Evolutionary conservation across 1,140 invertebrate genomes (phyloP).

Genomic region (Papilio polytes): DNA sequence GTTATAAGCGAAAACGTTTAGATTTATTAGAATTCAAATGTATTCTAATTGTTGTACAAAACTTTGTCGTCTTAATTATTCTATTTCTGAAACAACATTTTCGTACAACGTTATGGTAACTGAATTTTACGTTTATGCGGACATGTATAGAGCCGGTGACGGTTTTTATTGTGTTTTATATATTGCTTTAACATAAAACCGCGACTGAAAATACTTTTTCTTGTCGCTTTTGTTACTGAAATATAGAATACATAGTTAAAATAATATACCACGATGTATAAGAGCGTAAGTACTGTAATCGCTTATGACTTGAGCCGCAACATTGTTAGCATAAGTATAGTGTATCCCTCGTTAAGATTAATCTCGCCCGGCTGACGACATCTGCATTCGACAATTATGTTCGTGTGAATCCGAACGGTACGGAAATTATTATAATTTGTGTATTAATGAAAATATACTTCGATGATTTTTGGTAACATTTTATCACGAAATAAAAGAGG

Average conservation of each 20-base stretch:
- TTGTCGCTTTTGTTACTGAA: no score
- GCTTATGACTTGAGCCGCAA: slow-evolving; percentile 47
- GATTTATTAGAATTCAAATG: neutral
- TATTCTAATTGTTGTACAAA: no score
- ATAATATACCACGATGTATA: no score
- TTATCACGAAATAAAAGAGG: neutral
- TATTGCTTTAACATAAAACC: neutral
- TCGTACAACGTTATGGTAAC: no score
- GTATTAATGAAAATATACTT: slow-evolving; percentile 22
- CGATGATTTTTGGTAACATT: neutral
- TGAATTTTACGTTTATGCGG: no score
- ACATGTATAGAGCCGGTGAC: no score
- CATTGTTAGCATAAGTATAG: slow-evolving; percentile 67
- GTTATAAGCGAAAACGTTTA: slow-evolving; percentile 18
- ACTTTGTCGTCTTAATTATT: no score
- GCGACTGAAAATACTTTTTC: neutral
- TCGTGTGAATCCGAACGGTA: slow-evolving; percentile 41
- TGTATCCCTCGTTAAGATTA: slow-evolving; percentile 77
- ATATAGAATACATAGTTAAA: no score
- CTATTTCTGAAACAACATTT: no score
- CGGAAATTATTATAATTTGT: slow-evolving; percentile 27
- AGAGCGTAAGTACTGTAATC: slow-evolving; percentile 21
- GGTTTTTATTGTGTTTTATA: neutral
- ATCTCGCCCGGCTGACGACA: slow-evolving; percentile 72
- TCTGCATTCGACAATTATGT: slow-evolving; percentile 80